Percentiles rank a stretch among this genome's conserved stretches.
phyloP scores from a whole-genome alignment of 2,888 invertebrate species.

The Miltochrista miniata region DNA sequence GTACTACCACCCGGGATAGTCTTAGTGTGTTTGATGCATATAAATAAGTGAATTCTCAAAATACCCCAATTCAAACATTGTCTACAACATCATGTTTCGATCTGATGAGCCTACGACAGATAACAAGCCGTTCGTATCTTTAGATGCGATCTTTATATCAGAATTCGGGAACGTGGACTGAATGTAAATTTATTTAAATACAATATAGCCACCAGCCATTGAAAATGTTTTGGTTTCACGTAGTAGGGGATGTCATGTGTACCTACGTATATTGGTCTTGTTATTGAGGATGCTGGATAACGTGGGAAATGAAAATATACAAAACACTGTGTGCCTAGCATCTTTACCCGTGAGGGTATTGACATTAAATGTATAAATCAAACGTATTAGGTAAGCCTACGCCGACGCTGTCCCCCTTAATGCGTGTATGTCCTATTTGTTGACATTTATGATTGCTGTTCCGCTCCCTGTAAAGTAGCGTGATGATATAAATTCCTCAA shows the following conservation, averaged over 20 bases:
- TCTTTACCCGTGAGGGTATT: no score
- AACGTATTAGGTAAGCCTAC: no score
- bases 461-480: no score
- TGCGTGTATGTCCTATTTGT: no score
- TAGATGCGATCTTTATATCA: slow-evolving; percentile 44
- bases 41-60: not conserved
- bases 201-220: not conserved
- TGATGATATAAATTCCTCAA: no score
- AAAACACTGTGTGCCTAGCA: no score
- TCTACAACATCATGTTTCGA: slow-evolving; percentile 15
- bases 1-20: no score
- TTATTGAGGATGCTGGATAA: not conserved
- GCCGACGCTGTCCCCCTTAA: no score
- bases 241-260: not conserved
- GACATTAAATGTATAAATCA: no score
- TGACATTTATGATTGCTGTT: no score
- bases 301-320: no score
- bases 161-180: slow-evolving; percentile 33
- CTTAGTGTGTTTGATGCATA: no score
- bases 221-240: not conserved
- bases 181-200: slow-evolving; percentile 25
- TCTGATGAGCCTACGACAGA: slow-evolving; percentile 35
- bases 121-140: slow-evolving; percentile 46
- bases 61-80: slow-evolving; percentile 5
- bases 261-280: not conserved